Conservation (phyloP, 2,113 vertebrate species). For the Bostrychus sinensis region DNA sequence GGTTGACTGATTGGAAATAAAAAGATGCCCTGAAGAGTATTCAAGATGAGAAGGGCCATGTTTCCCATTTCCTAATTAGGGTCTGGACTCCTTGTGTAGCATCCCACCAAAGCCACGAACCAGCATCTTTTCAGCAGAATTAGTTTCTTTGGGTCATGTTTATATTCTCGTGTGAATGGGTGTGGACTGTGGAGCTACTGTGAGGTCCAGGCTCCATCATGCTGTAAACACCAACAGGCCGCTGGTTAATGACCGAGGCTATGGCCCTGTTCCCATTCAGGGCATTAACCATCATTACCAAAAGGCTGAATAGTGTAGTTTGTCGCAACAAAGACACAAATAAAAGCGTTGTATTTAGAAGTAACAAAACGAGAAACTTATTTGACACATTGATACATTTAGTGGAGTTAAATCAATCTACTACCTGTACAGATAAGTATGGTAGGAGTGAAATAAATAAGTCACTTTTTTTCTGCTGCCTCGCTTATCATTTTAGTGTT, state of each 20-base stretch:
- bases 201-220: slow-evolving; percentile 58
- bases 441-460: too few species aligned
- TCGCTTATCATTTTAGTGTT: too few species aligned
- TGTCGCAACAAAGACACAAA: slow-evolving; percentile 38
- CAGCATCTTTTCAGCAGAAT: slow-evolving; percentile 63
- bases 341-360: slow-evolving; percentile 29
- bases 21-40: slow-evolving; percentile 76
- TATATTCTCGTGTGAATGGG: slow-evolving; percentile 61
- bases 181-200: slow-evolving; percentile 60
- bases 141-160: slow-evolving; percentile 43
- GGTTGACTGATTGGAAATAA: slow-evolving; percentile 71
- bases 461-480: too few species aligned
- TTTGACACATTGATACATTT: slow-evolving; percentile 35
- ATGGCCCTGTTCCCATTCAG: slow-evolving; percentile 47
- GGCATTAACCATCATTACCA: slow-evolving; percentile 35
- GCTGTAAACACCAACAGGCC: slow-evolving; percentile 67
- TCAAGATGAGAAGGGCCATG: slow-evolving; percentile 57
- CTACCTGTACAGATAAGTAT: too few species aligned
- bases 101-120: slow-evolving; percentile 60
- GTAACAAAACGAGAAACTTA: slow-evolving; percentile 39
- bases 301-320: slow-evolving; percentile 24
- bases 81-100: slow-evolving; percentile 55
- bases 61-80: slow-evolving; percentile 78
- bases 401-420: too few species aligned
- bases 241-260: slow-evolving; percentile 63